Percentiles rank a stretch among this genome's conserved stretches.
Conservation (phyloP, 2,888 invertebrate genomes). For the Drosophila lutescens region DNA sequence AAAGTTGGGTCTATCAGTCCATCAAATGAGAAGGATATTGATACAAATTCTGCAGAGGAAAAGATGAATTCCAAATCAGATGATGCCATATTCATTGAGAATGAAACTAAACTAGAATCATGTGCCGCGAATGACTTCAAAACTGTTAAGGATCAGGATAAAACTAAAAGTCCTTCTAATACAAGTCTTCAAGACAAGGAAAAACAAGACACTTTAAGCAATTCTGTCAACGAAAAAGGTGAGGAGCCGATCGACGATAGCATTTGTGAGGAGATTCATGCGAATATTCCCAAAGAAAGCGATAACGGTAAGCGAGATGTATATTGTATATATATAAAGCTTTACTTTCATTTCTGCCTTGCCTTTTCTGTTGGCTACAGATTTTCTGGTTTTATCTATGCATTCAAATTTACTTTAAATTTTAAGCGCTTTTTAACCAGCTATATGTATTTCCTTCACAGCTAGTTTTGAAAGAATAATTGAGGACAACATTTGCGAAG, state of each 20-base stretch:
- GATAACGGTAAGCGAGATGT: constrained; percentile 4
- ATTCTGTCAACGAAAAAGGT: neutral
- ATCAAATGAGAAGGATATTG: neutral
- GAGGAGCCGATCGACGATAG: constrained; percentile 13
- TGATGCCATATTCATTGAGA: neutral
- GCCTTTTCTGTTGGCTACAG: too few species aligned
- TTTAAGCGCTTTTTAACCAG: too few species aligned
- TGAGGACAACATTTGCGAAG: constrained; percentile 62
- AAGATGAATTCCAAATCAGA: neutral
- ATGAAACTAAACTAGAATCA: neutral
- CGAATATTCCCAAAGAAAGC: constrained; percentile 5
- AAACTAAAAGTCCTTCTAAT: neutral
- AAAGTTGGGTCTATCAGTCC: neutral
- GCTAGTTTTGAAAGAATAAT: constrained; percentile 11
- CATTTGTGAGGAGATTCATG: constrained; percentile 31
- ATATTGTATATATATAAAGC: too few species aligned
- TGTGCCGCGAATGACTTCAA: neutral
- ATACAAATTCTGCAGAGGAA: neutral
- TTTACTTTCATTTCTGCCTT: too few species aligned
- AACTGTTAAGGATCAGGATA: neutral
- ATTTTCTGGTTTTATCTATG: too few species aligned
- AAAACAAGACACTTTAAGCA: neutral
- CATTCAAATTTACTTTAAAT: too few species aligned
- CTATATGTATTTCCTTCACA: neutral
- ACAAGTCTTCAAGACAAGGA: neutral